Evolutionary conservation across 2,113 vertebrate genomes (phyloP).

Genomic region (Ranitomeya variabilis): DNA sequence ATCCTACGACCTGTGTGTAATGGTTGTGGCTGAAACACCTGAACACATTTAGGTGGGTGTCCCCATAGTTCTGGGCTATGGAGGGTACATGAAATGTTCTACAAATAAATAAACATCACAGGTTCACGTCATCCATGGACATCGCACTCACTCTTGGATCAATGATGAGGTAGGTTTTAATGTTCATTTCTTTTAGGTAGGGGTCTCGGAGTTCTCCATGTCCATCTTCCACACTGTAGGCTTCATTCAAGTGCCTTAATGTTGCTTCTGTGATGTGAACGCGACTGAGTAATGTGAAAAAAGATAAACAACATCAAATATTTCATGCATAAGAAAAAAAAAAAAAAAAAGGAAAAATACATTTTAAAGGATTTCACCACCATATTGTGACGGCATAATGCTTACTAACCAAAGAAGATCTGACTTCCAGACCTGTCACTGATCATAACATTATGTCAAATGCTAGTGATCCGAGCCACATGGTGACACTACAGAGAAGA

Average conservation of each 20-base stretch:
- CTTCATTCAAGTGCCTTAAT: constrained; percentile 89
- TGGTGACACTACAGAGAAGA: no score
- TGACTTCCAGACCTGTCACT: no score
- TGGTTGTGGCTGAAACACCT: no score
- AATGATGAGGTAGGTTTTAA: constrained; percentile 89
- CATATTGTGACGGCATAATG: no score
- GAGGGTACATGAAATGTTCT: not conserved
- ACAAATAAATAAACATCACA: not conserved
- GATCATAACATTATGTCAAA: no score
- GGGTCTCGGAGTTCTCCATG: constrained; percentile 86
- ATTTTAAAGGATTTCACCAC: no score
- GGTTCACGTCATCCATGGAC: not conserved
- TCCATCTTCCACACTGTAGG: constrained; percentile 95
- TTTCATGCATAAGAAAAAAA: not conserved
- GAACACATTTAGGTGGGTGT: not conserved
- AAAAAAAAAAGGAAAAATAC: not conserved
- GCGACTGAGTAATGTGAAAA: constrained; percentile 72
- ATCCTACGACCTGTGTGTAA: no score
- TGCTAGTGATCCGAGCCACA: no score
- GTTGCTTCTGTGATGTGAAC: constrained; percentile 98
- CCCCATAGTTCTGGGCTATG: not conserved
- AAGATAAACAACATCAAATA: constrained; percentile 24
- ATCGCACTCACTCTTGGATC: constrained; percentile 85
- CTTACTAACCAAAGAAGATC: no score
- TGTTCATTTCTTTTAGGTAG: constrained; percentile 89